Evolutionary conservation across 2,113 vertebrate species (phyloP).

Genomic region (Epinephelus lanceolatus): DNA sequence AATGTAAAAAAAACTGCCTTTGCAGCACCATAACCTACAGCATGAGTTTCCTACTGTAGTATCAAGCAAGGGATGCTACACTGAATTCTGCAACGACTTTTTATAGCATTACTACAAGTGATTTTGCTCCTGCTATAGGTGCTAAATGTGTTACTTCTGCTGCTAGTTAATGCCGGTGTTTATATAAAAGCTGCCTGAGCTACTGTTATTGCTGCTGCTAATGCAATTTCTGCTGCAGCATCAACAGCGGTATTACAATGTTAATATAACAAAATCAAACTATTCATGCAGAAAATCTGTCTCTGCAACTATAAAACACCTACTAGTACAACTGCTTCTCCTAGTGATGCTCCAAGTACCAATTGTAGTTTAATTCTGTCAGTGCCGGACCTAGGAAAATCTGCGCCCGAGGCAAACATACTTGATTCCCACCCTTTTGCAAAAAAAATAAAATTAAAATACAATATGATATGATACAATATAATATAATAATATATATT

Average conservation of each 20-base stretch:
- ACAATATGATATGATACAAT: too few relatives aligned
- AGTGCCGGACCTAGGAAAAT: too few relatives aligned
- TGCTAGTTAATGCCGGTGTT: background rate
- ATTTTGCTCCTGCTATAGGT: background rate
- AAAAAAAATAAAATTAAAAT: too few relatives aligned
- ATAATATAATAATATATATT: too few relatives aligned
- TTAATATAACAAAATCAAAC: background rate
- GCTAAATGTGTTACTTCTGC: background rate
- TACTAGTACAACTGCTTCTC: background rate
- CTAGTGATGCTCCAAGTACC: background rate
- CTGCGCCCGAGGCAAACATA: too few relatives aligned
- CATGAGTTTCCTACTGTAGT: background rate
- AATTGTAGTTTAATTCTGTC: background rate
- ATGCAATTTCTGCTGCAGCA: background rate
- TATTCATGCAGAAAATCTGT: background rate
- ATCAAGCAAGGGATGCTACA: background rate
- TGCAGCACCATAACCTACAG: background rate
- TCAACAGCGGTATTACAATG: background rate
- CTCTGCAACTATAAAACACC: too few relatives aligned
- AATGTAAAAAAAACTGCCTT: background rate
- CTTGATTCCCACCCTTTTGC: too few relatives aligned
- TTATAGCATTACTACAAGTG: background rate
- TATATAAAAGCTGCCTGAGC: background rate
- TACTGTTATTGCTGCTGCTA: background rate
- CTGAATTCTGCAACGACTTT: background rate